These are phyloP conservation scores for Numenius phaeopus DNA, from an alignment of 2,797 vertebrate species.

Conservation along the genomic window DNA sequence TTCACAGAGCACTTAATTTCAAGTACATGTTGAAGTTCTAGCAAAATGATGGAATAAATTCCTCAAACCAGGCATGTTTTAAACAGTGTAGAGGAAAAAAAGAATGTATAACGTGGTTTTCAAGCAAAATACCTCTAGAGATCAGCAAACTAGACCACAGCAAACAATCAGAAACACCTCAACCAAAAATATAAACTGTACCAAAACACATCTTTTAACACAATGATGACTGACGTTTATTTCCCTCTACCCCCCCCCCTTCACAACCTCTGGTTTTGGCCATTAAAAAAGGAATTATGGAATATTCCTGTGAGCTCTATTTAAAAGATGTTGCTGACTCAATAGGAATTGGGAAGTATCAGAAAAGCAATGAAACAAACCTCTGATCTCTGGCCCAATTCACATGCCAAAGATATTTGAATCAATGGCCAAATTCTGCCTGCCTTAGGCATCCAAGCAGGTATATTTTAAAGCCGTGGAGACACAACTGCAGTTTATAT, in stretches of 20 bases:
- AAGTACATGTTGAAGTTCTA: background rate
- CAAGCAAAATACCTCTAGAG: background rate
- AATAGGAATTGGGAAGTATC: background rate
- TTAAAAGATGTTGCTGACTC: background rate
- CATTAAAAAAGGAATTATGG: background rate
- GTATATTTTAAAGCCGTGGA: background rate
- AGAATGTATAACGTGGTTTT: background rate
- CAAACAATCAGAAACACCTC: background rate
- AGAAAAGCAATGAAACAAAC: background rate
- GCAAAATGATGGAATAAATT: constrained; percentile 5
- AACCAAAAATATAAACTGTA: background rate
- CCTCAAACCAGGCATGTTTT: background rate
- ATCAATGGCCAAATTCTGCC: background rate
- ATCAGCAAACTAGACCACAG: background rate
- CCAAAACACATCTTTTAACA: background rate
- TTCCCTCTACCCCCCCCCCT: background rate
- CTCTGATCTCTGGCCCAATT: background rate
- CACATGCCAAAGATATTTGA: background rate
- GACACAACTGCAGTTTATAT: background rate
- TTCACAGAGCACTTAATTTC: background rate
- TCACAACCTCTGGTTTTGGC: background rate
- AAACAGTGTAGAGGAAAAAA: background rate
- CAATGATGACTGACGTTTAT: background rate
- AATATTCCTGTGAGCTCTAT: background rate
- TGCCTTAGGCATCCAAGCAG: background rate